phyloP scores from a whole-genome alignment of 2,113 vertebrate species.

The Pandion haliaetus region DNA sequence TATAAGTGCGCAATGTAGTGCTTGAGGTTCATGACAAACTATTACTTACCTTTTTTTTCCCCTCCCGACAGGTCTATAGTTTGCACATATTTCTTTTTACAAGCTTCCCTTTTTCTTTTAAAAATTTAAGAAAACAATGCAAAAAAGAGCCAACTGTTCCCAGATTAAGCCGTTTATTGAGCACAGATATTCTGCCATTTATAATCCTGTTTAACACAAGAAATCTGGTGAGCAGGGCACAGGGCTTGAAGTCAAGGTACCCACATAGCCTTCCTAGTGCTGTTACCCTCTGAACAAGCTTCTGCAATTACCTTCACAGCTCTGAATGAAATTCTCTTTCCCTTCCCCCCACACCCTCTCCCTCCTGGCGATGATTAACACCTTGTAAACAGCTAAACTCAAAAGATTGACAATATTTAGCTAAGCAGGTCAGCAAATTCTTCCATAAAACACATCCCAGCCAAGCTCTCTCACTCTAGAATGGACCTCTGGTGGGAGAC shows the following conservation, averaged over 20 bases:
- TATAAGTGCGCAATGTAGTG: neutral
- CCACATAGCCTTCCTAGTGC: neutral
- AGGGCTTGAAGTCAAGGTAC: neutral
- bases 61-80: neutral
- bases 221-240: neutral
- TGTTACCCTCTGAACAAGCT: neutral
- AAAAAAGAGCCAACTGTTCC: neutral
- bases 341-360: too few relatives aligned
- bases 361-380: neutral
- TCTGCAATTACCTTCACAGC: neutral
- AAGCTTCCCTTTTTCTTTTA: neutral
- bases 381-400: neutral
- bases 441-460: neutral
- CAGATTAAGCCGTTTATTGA: neutral
- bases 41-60: neutral
- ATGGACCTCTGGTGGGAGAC: neutral
- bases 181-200: neutral
- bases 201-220: neutral
- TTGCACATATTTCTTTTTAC: neutral
- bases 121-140: neutral
- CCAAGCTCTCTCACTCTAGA: neutral
- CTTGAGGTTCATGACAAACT: neutral
- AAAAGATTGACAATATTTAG: neutral
- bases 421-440: neutral
- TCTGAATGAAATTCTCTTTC: neutral